These are phyloP conservation scores for Drosophila borborema DNA, from an alignment of 2,888 invertebrate species.

Conservation along the genomic window DNA sequence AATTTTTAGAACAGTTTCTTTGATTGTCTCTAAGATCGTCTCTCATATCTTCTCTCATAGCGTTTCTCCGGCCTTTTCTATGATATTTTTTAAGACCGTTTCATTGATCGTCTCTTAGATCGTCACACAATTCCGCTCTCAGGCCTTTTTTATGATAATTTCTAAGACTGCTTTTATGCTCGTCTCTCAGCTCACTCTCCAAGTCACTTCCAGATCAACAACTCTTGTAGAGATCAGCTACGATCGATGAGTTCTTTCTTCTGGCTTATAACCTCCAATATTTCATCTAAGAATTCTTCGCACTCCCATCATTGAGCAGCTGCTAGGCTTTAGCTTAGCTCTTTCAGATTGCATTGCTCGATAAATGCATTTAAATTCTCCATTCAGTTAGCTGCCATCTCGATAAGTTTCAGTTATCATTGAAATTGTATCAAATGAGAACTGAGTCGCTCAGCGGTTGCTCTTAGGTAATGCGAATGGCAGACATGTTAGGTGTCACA, in stretches of 20 bases:
- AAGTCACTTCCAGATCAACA: background rate
- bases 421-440: background rate
- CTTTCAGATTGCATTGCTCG: background rate
- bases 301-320: background rate
- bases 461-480: constrained; percentile 1
- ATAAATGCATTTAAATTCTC: background rate
- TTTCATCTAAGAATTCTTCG: background rate
- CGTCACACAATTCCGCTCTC: no score
- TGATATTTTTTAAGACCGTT: no score
- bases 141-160: no score
- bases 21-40: no score
- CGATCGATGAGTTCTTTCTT: background rate
- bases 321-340: background rate
- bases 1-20: no score
- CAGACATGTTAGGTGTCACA: constrained; percentile 3
- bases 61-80: no score
- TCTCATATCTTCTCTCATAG: no score
- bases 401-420: background rate
- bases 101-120: no score
- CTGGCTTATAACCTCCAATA: background rate
- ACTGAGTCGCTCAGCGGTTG: background rate
- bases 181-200: no score
- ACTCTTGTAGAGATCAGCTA: background rate
- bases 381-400: background rate
- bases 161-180: no score